Evolutionary conservation across 2,113 vertebrate genomes (phyloP), one percentile per base, ranked within the genome.

Genomic region (Nicator chloris): DNA sequence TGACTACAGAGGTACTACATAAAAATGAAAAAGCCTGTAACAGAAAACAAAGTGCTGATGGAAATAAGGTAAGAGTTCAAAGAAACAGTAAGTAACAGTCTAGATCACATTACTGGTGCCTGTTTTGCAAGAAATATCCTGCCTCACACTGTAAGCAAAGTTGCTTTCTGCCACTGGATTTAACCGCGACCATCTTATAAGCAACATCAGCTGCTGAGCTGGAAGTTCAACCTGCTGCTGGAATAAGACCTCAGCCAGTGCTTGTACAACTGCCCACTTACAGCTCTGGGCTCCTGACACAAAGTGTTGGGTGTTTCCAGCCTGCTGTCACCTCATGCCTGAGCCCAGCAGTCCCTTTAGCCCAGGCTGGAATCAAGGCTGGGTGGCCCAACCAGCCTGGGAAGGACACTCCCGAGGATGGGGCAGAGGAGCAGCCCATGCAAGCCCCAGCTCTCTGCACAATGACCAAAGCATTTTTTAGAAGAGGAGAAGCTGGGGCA

Each of bases 381-480:
- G 53, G 47, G 11, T 0, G 3, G 2, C 4, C 10, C 4, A 5
- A 3, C 10, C 33, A 23, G 14, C 12, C 37, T 1, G 3, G 4
- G 23, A 24, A 35, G 7, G 11, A 17, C 15, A 23, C 2, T 4
- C 5, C 35, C 23, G 40, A 11, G 21, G 13, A 56, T 37, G 27
- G 35, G 21, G 18, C 5, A 16, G 33, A 45, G 35, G 13, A 76
- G 13, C 2, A 2, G 17, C 0, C 2, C 7, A 6, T 0, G 0
- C 23, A 30, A 64, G 7, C 14, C 31, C 22, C 54, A 37, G 19
- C 8, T n/a, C 12, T n/a, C 21, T 50, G 39, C 24, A 15, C 16
- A 53, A 4, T 24, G 15, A 6, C 3, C 12, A 22, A 17, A 56
- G 26, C 44, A 60, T 11, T 15, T 63, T 11, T 39, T 59, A 40